These are phyloP conservation scores for Periplaneta americana DNA, from an alignment of 1,140 invertebrate species.

Conservation along the genomic window DNA sequence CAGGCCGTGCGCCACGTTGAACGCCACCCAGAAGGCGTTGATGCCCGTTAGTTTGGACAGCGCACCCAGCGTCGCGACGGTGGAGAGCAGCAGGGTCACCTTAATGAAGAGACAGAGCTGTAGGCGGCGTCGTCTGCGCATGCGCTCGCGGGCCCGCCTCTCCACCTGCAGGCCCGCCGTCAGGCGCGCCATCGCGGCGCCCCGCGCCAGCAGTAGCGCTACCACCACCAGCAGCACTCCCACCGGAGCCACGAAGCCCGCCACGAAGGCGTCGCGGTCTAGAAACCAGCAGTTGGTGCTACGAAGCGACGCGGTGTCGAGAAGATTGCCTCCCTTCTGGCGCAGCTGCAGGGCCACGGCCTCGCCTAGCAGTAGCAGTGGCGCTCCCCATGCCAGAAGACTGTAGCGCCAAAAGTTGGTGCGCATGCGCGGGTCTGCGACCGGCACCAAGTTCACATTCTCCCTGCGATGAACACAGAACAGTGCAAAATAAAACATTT, in stretches of 20 bases:
- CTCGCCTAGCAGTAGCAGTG: slow-evolving; percentile 34
- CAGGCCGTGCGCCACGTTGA: slow-evolving; percentile 40
- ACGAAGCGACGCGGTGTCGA: slow-evolving; percentile 33
- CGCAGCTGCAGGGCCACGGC: slow-evolving; percentile 34
- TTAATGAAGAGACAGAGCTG: slow-evolving; percentile 55
- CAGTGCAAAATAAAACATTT: neutral
- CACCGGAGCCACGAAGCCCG: slow-evolving; percentile 40
- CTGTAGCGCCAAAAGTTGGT: slow-evolving; percentile 43
- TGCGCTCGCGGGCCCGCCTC: slow-evolving; percentile 49
- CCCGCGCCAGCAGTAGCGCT: slow-evolving; percentile 38
- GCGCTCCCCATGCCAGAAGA: slow-evolving; percentile 43
- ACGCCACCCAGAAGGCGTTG: slow-evolving; percentile 36
- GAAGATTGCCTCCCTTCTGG: slow-evolving; percentile 34
- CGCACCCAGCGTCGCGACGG: slow-evolving; percentile 15
- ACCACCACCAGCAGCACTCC: slow-evolving; percentile 35
- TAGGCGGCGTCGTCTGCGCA: slow-evolving; percentile 47
- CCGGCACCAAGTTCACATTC: slow-evolving; percentile 34
- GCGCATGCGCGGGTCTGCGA: slow-evolving; percentile 33
- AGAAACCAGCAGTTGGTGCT: slow-evolving; percentile 46
- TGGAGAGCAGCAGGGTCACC: slow-evolving; percentile 34
- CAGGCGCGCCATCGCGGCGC: slow-evolving; percentile 42
- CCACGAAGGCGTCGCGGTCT: slow-evolving; percentile 39
- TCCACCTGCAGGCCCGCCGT: slow-evolving; percentile 35
- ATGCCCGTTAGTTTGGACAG: slow-evolving; percentile 15
- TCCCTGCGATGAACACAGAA: slow-evolving; percentile 21